Percentiles rank a stretch among this genome's conserved stretches.
Evolutionary conservation across 2,113 vertebrate species (phyloP).

Genomic region (Sardina pilchardus): DNA sequence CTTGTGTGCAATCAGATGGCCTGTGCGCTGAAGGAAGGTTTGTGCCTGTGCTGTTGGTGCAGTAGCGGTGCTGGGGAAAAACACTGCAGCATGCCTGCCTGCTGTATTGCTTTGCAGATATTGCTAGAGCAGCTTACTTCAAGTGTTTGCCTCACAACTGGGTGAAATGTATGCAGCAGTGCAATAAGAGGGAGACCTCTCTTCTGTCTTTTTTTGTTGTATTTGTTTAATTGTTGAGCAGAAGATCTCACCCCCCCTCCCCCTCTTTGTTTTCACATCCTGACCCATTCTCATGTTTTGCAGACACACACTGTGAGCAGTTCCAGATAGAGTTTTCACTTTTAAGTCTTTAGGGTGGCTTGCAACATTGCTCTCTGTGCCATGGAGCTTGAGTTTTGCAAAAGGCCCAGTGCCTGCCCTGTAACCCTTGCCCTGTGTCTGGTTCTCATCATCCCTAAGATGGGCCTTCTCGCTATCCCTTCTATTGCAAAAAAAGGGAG

Average conservation of each 20-base stretch:
- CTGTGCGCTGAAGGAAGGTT: constrained; percentile 36
- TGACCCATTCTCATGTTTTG: neutral
- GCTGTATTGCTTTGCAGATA: constrained; percentile 68
- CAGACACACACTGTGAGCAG: neutral
- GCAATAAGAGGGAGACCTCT: constrained; percentile 45
- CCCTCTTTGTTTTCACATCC: neutral
- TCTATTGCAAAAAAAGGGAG: constrained; percentile 20
- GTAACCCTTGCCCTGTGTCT: constrained; percentile 17
- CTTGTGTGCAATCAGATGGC: neutral
- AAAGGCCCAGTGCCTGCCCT: neutral
- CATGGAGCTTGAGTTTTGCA: neutral
- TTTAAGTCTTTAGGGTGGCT: neutral
- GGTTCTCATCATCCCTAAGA: constrained; percentile 22
- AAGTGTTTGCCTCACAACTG: constrained; percentile 66
- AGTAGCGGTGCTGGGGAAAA: constrained; percentile 67
- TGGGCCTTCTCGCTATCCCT: constrained; percentile 24
- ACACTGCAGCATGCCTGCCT: constrained; percentile 72
- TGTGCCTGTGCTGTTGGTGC: constrained; percentile 63
- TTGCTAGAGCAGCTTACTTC: constrained; percentile 58
- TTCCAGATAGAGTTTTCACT: neutral
- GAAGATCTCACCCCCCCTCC: neutral
- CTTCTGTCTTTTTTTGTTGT: constrained; percentile 34
- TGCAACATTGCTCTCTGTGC: neutral
- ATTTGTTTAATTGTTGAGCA: neutral
- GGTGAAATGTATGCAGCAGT: constrained; percentile 66